phyloP scores from a whole-genome alignment of 2,888 invertebrate genomes.

The Drosophila atripex region DNA sequence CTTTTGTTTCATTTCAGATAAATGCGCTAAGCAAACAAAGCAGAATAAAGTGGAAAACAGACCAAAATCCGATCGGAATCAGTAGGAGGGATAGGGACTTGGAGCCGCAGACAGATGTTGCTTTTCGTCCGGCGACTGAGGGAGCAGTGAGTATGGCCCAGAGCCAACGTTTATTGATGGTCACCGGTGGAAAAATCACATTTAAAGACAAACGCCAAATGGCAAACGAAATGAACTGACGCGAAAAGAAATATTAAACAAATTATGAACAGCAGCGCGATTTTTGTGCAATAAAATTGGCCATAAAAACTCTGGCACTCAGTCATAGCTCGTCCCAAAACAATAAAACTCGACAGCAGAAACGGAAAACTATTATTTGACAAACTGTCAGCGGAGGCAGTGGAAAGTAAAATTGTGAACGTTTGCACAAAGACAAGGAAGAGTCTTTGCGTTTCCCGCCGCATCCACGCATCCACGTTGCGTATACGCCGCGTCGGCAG shows the following conservation, averaged over 20 bases:
- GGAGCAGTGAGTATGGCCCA: constrained; percentile 47
- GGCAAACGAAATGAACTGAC: constrained; percentile 31
- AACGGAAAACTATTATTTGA: constrained; percentile 47
- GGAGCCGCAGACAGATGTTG: constrained; percentile 57
- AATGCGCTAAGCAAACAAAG: constrained; percentile 50
- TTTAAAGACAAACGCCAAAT: constrained; percentile 48
- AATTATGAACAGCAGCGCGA: constrained; percentile 45
- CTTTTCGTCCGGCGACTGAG: constrained; percentile 17
- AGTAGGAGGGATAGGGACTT: constrained; percentile 13
- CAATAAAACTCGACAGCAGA: constrained; percentile 28
- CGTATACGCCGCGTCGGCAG: constrained; percentile 59
- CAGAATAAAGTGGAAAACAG: constrained; percentile 3
- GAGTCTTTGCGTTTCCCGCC: neutral
- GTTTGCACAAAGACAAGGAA: constrained; percentile 49
- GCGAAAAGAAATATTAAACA: constrained; percentile 34
- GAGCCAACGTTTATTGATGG: constrained; percentile 53
- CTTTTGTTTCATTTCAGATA: constrained; percentile 74
- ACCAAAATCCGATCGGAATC: constrained; percentile 28
- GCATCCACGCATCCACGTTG: constrained; percentile 23
- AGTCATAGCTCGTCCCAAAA: constrained; percentile 37
- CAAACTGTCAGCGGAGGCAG: constrained; percentile 39
- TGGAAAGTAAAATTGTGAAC: constrained; percentile 46
- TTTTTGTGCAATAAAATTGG: constrained; percentile 54
- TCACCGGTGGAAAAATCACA: constrained; percentile 36
- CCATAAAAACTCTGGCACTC: constrained; percentile 53